Evolutionary conservation across 2,797 vertebrate genomes (phyloP).

Genomic region (Sebastiscus albofasciatus): DNA sequence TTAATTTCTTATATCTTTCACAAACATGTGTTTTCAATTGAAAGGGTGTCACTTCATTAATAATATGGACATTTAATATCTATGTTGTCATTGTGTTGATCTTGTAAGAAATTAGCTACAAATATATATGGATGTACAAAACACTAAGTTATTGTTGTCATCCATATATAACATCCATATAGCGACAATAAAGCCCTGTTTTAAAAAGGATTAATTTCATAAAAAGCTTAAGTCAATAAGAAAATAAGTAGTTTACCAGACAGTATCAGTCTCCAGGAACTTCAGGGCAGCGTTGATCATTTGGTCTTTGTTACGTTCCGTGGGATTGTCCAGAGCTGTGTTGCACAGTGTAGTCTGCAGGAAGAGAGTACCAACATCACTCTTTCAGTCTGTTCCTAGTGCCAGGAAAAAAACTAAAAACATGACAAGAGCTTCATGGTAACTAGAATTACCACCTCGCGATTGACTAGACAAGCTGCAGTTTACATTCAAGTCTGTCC

Average conservation of each 20-base stretch:
- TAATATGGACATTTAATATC: not conserved
- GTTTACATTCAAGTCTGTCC: no score
- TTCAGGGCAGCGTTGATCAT: slow-evolving; percentile 91
- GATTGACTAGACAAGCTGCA: no score
- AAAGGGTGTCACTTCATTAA: not conserved
- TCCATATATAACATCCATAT: not conserved
- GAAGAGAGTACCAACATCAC: not conserved
- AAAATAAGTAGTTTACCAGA: slow-evolving; percentile 84
- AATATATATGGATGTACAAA: not conserved
- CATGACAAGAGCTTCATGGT: not conserved
- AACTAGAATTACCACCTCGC: no score
- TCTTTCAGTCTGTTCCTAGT: not conserved
- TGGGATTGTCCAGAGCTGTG: slow-evolving; percentile 95
- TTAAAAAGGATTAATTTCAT: not conserved
- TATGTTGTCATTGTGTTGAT: not conserved
- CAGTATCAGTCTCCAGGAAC: slow-evolving; percentile 95
- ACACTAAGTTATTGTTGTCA: not conserved
- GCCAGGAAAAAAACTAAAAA: not conserved
- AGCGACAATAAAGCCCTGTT: not conserved
- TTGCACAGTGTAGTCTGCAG: slow-evolving; percentile 94
- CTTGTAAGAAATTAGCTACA: not conserved
- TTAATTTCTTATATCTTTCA: not conserved
- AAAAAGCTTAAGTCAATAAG: not conserved
- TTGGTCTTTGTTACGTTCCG: slow-evolving; percentile 87
- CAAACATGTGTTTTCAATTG: not conserved